A percentile compares a stretch with the other conserved stretches of the same genome.
Evolutionary conservation across 2,113 vertebrate species (phyloP).

Genomic region (Sclerurus mexicanus): DNA sequence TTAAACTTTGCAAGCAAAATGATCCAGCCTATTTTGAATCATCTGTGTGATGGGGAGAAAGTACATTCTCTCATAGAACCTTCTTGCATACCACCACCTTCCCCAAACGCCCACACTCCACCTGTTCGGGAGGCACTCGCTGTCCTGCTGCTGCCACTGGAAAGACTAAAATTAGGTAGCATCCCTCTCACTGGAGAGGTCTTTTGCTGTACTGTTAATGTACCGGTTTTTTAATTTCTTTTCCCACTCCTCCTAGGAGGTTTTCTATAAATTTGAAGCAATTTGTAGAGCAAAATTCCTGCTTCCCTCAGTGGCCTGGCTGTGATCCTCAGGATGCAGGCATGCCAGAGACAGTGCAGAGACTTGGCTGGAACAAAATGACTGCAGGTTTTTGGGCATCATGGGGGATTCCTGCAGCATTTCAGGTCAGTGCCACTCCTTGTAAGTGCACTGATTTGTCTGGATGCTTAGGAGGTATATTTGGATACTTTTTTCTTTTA

Average conservation of each 20-base stretch:
- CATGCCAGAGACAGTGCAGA: background rate
- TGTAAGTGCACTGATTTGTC: background rate
- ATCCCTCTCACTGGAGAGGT: background rate
- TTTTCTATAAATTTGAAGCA: background rate
- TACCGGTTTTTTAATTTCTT: background rate
- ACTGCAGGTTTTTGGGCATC: background rate
- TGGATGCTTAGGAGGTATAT: background rate
- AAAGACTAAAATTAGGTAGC: conserved; percentile 33
- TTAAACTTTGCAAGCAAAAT: conserved; percentile 5
- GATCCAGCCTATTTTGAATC: conserved; percentile 33
- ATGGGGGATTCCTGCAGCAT: background rate
- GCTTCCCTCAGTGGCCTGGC: background rate
- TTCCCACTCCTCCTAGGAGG: background rate
- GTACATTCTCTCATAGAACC: background rate
- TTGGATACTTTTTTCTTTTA: background rate
- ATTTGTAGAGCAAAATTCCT: background rate
- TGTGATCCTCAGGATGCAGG: background rate
- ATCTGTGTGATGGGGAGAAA: background rate
- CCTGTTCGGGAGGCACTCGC: background rate
- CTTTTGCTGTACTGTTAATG: background rate
- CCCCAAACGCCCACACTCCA: conserved; percentile 37
- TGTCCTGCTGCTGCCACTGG: conserved; percentile 12
- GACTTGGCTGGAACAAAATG: background rate
- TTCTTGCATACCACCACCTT: background rate
- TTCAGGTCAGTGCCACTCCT: background rate